Conservation (phyloP, 2,888 invertebrate species). For the Agrochola lychnidis region DNA sequence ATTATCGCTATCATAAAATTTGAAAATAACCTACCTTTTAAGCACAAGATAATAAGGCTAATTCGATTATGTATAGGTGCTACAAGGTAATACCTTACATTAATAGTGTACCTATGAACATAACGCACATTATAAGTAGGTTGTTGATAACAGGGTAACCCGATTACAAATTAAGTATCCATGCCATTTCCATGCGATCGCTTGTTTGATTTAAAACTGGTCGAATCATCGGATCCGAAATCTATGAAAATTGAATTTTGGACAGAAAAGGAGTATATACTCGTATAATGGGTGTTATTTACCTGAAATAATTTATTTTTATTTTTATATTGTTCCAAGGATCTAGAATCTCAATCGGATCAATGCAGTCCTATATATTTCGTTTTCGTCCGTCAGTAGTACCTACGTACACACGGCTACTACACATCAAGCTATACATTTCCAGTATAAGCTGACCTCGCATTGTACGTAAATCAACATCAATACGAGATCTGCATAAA, state of each 20-base stretch:
- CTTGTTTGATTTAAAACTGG: not conserved
- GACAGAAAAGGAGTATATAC: not conserved
- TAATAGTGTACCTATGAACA: not conserved
- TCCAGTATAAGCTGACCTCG: too few species aligned
- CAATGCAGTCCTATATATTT: not conserved
- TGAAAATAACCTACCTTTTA: constrained; percentile 17
- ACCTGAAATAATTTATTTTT: too few species aligned
- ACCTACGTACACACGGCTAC: too few species aligned
- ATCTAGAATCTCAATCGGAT: not conserved
- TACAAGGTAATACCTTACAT: constrained; percentile 12
- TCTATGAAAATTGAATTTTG: not conserved
- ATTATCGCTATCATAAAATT: constrained; percentile 28
- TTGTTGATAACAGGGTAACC: not conserved
- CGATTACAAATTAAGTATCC: not conserved
- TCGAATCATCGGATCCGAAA: not conserved
- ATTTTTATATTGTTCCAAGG: not conserved
- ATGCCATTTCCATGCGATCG: too few species aligned
- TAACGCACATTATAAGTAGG: not conserved
- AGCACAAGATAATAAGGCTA: not conserved
- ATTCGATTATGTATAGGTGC: not conserved
- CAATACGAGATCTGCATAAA: too few species aligned
- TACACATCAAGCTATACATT: too few species aligned
- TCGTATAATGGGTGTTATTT: too few species aligned
- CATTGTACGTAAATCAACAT: too few species aligned
- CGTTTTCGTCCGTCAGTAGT: too few species aligned